phyloP scores from a whole-genome alignment of 2,113 vertebrate species.

The Lethenteron reissneri region DNA sequence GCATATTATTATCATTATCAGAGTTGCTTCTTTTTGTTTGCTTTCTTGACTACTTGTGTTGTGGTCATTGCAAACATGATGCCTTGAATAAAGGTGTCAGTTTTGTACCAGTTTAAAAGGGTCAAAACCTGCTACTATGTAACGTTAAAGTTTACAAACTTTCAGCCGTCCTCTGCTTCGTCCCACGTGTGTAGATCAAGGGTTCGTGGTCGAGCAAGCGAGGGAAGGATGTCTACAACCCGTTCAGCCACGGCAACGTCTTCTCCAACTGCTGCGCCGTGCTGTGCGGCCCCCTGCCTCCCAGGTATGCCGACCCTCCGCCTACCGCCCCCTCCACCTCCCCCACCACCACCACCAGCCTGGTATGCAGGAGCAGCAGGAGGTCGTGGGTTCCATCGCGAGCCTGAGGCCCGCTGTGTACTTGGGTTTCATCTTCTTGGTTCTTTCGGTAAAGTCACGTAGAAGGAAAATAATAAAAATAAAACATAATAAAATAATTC shows the following conservation, averaged over 20 bases:
- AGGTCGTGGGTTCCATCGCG: slow-evolving; percentile 10
- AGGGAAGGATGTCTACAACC: slow-evolving; percentile 93
- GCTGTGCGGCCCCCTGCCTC: slow-evolving; percentile 74
- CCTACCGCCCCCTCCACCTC: background rate
- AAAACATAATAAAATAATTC: too few relatives aligned
- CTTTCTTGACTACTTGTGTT: too few relatives aligned
- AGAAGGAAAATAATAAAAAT: too few relatives aligned
- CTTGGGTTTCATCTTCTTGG: background rate
- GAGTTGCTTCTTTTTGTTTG: too few relatives aligned
- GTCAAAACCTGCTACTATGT: background rate
- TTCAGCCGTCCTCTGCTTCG: background rate
- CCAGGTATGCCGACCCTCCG: slow-evolving; percentile 36
- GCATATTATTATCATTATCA: too few relatives aligned
- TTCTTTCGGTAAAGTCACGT: too few relatives aligned
- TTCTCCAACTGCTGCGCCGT: slow-evolving; percentile 84
- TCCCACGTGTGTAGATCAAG: slow-evolving; percentile 46
- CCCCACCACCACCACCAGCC: too few relatives aligned
- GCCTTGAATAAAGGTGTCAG: too few relatives aligned
- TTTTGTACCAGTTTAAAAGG: too few relatives aligned
- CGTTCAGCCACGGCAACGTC: slow-evolving; percentile 86
- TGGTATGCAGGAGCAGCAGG: slow-evolving; percentile 6
- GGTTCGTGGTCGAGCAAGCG: slow-evolving; percentile 96
- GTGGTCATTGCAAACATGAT: too few relatives aligned
- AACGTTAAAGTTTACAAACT: background rate
- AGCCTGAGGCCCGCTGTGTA: background rate